A percentile compares a stretch with the other conserved stretches of the same genome.
phyloP scores from a whole-genome alignment of 1,140 invertebrate species.

The Drosophila auraria region DNA sequence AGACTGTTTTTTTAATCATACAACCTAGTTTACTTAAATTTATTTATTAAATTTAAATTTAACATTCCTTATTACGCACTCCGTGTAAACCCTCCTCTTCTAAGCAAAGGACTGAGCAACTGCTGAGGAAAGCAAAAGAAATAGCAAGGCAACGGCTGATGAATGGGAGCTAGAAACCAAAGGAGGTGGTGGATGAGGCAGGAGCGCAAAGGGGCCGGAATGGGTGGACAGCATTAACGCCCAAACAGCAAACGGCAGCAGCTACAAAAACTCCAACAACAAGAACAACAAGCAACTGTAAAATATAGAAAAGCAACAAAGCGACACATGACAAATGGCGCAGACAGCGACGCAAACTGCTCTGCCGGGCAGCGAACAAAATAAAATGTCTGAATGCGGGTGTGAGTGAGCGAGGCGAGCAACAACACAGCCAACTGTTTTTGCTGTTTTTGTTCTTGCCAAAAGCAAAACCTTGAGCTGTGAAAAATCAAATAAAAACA shows the following conservation, averaged over 20 bases:
- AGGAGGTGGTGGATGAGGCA: not conserved
- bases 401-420: conserved; percentile 25
- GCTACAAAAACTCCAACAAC: conserved; percentile 27
- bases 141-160: conserved; percentile 40
- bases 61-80: not conserved
- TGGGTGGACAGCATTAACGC: conserved; percentile 32
- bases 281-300: not conserved
- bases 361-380: conserved; percentile 37
- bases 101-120: conserved; percentile 30
- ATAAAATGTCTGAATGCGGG: conserved; percentile 73
- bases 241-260: conserved; percentile 61
- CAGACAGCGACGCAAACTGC: conserved; percentile 47
- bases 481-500: conserved; percentile 64
- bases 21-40: too few relatives aligned
- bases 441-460: conserved; percentile 16
- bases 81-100: conserved; percentile 25
- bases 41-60: too few relatives aligned
- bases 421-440: conserved; percentile 28
- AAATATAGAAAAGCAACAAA: conserved; percentile 52
- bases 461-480: conserved; percentile 73
- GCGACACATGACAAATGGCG: conserved; percentile 81
- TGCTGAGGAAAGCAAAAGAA: conserved; percentile 47
- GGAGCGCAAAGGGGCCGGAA: conserved; percentile 1
- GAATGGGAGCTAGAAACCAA: conserved; percentile 35
- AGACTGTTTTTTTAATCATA: too few relatives aligned